Base-by-base conservation (phyloP, 2,113 vertebrate genomes). In the Prochilodus magdalenae region DNA sequence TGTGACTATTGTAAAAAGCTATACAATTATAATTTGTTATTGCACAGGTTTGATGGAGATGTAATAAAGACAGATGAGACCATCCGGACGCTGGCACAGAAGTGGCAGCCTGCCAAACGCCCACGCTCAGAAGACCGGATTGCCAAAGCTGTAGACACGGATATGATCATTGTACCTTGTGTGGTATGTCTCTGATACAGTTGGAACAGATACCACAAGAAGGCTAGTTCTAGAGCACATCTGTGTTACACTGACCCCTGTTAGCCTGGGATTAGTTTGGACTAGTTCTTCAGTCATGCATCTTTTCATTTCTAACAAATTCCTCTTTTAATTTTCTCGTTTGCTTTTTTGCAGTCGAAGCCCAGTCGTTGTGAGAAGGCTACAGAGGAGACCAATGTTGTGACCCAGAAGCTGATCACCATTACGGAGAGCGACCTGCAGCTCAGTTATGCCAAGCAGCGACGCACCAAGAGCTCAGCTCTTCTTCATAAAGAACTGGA, bases 401-500 rank as follows among this genome's bases (percentile, higher is more conserved):
- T 97, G 20, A 95, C 95, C 29, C 97, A 99, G 94, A 99, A 99
- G 82, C 95, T 99, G 79, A 99, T 99, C 92, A 95, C 97, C 86
- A 97, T 94, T 88, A 98, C 96, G 0, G 98, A 99, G 89, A 96
- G 94, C 1, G 98, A 99, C 85, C 89, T 99, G 0, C 98, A 98
- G 93, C 95, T 97, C 79, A 97, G 96, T 86, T 99, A 98, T 0
- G 96, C 97, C 92, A 98, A 97, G 86, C 98, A 99, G 77, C 94
- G 96, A 0, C 96, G 96, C 79, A 97, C 95, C 16, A 99, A 99
- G 91, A 99, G 97, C 6, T 97, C 97, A 0, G 93, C 95, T 0
- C 95, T 99, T 27, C 86, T 99, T 88, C 97, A 97, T 91, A 99
- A 98, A 87, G 97, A 98, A 83, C 92, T 99, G 90, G 96, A 97